Evolutionary conservation across 2,888 invertebrate species (phyloP).

Genomic region (Trachelus stipa): DNA sequence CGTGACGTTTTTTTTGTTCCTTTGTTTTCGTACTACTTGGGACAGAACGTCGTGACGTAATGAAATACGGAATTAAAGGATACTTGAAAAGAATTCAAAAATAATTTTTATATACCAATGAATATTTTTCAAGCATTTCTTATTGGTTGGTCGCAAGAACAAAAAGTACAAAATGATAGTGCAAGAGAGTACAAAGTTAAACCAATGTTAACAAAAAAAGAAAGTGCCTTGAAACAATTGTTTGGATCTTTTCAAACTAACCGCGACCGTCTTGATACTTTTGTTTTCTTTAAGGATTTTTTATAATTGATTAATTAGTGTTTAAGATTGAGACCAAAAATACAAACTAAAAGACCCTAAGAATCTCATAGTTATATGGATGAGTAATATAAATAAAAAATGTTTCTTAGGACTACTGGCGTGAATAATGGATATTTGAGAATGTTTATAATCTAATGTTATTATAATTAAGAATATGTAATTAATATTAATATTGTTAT

Average conservation of each 20-base stretch:
- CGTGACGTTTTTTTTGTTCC: neutral
- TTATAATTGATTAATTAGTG: neutral
- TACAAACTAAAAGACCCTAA: no score
- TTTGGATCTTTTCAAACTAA: neutral
- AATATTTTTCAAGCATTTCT: neutral
- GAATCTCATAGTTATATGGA: neutral
- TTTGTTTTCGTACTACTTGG: no score
- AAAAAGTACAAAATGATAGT: neutral
- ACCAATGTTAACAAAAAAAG: neutral
- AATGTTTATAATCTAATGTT: conserved; percentile 18
- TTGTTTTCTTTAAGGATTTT: neutral
- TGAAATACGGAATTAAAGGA: neutral
- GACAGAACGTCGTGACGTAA: neutral
- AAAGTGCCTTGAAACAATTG: neutral
- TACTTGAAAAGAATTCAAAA: neutral
- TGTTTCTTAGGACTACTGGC: conserved; percentile 5
- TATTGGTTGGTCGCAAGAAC: neutral
- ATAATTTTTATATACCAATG: neutral
- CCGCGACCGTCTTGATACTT: neutral
- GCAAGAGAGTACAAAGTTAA: neutral
- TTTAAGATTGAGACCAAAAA: neutral
- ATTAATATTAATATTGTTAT: conserved; percentile 15
- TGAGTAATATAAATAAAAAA: neutral
- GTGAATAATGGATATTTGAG: conserved; percentile 19
- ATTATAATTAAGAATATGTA: conserved; percentile 12